Evolutionary conservation across 2,113 vertebrate genomes (phyloP), one percentile per base, ranked within the genome.

Genomic region (Percina caprodes): DNA sequence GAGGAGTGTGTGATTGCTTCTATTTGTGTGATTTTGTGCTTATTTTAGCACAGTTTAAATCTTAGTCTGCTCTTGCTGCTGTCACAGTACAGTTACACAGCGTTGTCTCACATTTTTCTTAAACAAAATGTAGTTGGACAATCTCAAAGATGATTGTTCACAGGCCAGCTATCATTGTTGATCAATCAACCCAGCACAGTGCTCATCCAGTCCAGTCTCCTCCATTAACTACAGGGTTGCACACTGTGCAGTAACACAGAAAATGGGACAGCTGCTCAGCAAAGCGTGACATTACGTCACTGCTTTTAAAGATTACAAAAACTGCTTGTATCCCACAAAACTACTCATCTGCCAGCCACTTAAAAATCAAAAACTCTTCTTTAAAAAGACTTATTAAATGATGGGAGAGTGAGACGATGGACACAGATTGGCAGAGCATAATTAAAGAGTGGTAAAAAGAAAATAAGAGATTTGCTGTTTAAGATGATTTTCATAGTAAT

Each of bases 181-280:
- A 24, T n/a, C n/a, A n/a, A n/a, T n/a, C 55, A 65, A 39, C 45
- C 60, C 30, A 42, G 54, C 19, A 42, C 39, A 69, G 35, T 48
- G 55, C 56, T 87, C 24, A 15, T 62, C 48, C 55, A 76, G 52
- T n/a, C 63, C 62, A 66, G 79, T 73, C 49, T 75, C 77, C 67
- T 75, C 72, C 76, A 84, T 76, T 77, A 83, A 80, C 56, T 45
- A 56, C 71, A 65, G 30, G 61, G 71, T 72, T 77, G 66, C 75
- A 84, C 79, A 69, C 77, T 74, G 86, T 82, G 77, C 84, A 91
- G 80, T 72, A 80, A 79, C 16, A 66, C 84, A 87, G 86, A 86
- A 90, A 89, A 91, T 86, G 73, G 80, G 63, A 63, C 51, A 15
- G 73, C 74, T 82, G 84, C 88, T 87, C 86, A 86, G 72, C 60